phyloP scores from a whole-genome alignment of 2,888 invertebrate species.

The Lacanobia wlatinum region DNA sequence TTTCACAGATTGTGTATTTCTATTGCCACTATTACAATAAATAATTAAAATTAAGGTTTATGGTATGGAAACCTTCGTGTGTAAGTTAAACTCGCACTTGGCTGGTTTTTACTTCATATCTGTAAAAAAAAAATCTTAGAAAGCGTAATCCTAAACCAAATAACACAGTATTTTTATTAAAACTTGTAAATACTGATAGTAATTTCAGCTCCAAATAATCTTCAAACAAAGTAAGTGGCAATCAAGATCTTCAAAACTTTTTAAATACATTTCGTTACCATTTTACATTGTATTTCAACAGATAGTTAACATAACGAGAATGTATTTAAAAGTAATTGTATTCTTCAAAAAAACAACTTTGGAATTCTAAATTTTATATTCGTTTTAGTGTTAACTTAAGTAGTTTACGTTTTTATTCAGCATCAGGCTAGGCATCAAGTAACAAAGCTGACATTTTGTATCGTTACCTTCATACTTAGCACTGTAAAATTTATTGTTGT shows the following conservation, averaged over 20 bases:
- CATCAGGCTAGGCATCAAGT: too few species aligned
- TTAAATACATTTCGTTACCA: neutral
- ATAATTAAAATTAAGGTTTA: too few species aligned
- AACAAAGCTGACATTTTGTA: neutral
- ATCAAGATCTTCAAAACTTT: slow-evolving; percentile 6
- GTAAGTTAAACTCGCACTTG: too few species aligned
- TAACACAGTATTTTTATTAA: neutral
- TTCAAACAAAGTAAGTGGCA: slow-evolving; percentile 4
- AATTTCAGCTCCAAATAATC: slow-evolving; percentile 10
- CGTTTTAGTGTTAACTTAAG: neutral
- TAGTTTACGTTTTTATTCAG: neutral
- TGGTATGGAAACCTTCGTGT: too few species aligned
- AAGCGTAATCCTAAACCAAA: too few species aligned
- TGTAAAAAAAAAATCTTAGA: too few species aligned
- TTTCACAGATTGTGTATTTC: too few species aligned
- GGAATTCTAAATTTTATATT: neutral
- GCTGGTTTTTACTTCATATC: too few species aligned
- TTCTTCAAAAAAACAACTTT: slow-evolving; percentile 20
- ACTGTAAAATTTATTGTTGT: too few species aligned
- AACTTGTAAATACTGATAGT: neutral
- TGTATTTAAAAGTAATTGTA: slow-evolving; percentile 28
- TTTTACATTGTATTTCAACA: slow-evolving; percentile 18
- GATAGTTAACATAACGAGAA: slow-evolving; percentile 21
- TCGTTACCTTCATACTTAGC: neutral
- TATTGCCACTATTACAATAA: too few species aligned